phyloP scores from a whole-genome alignment of 2,113 vertebrate genomes.

The Eurystomus gularis region DNA sequence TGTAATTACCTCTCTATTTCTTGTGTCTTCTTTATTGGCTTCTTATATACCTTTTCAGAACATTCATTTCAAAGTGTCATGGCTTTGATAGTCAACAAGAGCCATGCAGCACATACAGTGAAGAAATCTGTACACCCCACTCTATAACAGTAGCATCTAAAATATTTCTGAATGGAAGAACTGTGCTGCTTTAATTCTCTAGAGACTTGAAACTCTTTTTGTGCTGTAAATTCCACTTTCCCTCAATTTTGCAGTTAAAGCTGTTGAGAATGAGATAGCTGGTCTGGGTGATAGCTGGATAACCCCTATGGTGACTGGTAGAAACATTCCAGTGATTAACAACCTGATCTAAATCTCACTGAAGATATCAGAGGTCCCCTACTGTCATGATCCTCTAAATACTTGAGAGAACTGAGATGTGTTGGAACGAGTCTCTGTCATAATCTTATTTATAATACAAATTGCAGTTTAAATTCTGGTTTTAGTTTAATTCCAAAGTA shows the following conservation, averaged over 20 bases:
- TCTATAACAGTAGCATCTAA: background rate
- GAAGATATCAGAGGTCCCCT: background rate
- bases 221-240: background rate
- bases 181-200: background rate
- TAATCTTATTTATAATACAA: background rate
- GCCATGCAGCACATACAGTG: background rate
- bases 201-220: background rate
- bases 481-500: background rate
- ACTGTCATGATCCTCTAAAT: background rate
- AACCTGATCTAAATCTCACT: background rate
- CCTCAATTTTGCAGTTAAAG: background rate
- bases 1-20: background rate
- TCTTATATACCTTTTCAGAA: background rate
- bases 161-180: background rate
- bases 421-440: background rate
- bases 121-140: background rate
- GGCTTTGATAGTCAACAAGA: background rate
- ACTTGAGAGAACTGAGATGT: background rate
- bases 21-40: background rate
- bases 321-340: background rate
- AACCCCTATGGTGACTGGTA: background rate
- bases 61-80: background rate
- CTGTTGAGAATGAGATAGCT: background rate
- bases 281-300: background rate
- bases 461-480: background rate